Evolutionary conservation across 2,888 invertebrate species (phyloP), one percentile per base, ranked within the genome.

Genomic region (Drosophila anomalata): DNA sequence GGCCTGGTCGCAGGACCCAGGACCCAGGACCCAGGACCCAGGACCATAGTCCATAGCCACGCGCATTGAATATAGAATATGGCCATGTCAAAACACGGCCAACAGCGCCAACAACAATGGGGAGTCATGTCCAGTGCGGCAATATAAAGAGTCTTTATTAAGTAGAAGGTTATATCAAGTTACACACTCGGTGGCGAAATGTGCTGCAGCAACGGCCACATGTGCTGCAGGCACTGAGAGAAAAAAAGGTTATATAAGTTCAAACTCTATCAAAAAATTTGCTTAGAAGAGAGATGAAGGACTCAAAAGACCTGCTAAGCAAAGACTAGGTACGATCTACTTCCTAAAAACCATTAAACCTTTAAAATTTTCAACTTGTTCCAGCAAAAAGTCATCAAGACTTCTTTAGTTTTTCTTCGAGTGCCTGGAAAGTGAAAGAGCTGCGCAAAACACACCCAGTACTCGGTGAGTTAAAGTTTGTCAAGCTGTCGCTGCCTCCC

Each of bases 11-110:
- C 22, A 29, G 22, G 50, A 51, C 12, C 12, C 29, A 20, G 41
- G 33, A n/a, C 24, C 12, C 29, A 20, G 41, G 33, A n/a, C 17
- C 12, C 24, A 17, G 52, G 17, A 51, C 11, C 24, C 33, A 22
- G 42, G 31, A 12, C 31, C 12, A 31, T 12, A 46, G n/a, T 3
- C 33, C 20, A 39, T 24, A 46, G 31, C 53, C 71, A 83, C 80
- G 86, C 80, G 87, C 75, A 80, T 87, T 86, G 83, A 86, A 86
- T 83, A 86, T 80, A 74, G 78, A 83, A 82, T 80, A 78, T 50
- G 60, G 61, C 46, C 20, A 60, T 82, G 83, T 55, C 48, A 48
- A 48, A 44, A 36, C 26, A 17, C 1, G 11, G 24, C 20, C 24
- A 48, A 48, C 11, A 31, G 36, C 20, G 14, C 20, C 47, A 53